Base-by-base conservation (phyloP, 2,888 invertebrate species). In the Perizoma affinitatum region DNA sequence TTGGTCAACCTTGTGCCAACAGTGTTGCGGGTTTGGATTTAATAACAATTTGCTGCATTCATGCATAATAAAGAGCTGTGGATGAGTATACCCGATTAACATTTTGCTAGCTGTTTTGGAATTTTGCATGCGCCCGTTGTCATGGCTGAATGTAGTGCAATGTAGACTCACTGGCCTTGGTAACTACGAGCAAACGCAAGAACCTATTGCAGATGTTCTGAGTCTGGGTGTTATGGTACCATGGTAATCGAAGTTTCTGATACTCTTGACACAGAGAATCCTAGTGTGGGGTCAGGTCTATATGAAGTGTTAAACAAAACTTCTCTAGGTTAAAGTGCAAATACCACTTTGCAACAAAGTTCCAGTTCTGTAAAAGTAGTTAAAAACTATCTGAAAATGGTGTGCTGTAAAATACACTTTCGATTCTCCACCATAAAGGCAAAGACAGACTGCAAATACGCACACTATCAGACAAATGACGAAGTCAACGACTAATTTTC, bases 1-100 rank as follows among this genome's bases (percentile, higher is more conserved):
- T 83, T 80, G 84, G 75, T 78, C 72, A 76, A 77, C 78, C 76
- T 72, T 70, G 73, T 74, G 76, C 74, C 78, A 76, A 76, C 73
- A 74, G 56, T 78, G 79, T 79, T 71, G 72, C 66, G 68, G 77
- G 60, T 71, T 54, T 46, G 51, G 52, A 58, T 63, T 58, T 65
- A 63, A 64, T 65, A 69, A 68, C 71, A 71, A 74, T 68, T 74
- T 73, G 69, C 71, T 75, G 75, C 73, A 72, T 68, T 78, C 67
- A 78, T 78, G 71, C 76, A 78, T 78, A 69, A 78, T 78, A 75
- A 70, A 78, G 73, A 61, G 54, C 42, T 36, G 61, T 55, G 53
- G 55, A 58, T 54, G 48, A 47, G 41, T 58, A 61, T 56, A 55
- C 44, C 47, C 45, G 58, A 54, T 57, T 64, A 55, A 61, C 58